Evolutionary conservation across 2,797 vertebrate species (phyloP), one percentile per base, ranked within the genome.

Genomic region (Uromys caudimaculatus): DNA sequence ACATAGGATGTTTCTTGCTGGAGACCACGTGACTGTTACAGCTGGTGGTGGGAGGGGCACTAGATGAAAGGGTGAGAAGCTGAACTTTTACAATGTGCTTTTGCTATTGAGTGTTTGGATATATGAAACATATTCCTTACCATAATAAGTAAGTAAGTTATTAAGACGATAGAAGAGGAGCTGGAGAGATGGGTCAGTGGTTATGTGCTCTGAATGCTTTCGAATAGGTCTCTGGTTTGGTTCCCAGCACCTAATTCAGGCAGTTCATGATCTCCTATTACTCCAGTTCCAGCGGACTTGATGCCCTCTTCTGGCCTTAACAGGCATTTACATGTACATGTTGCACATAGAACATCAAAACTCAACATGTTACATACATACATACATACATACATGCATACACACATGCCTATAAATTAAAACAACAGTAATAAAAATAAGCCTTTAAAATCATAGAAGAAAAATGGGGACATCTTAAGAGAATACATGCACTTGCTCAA

Each of bases 101-200:
- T 82, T 78, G 23, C 32, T n/a, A 93, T 90, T 44, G 38, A 83
- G 0, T 29, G 54, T 84, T 83, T 81, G 73, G 38, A 50, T 52
- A 50, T 44, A 38, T 93, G 56, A 79, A 94, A 56, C 79, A 38
- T 89, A 12, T 78, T 90, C 19, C n/a, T 93, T 75, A 89, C 67
- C 75, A 6, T 54, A 75, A 29, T 29, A 85, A 87, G 71, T 47
- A 67, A 71, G 21, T 16, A 50, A 19, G 41, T 76, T 64, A 54
- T 47, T 50, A 64, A 47, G 94, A n/a, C 24, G 16, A 14, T 1
- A 19, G 29, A 58, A 58, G 32, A 77, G 13, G 23, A 3, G 3
- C 38, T 83, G 16, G 56, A 44, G 54, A 41, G 23, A 82, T 82
- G 23, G 23, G 19, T 85, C 82, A 50, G 29, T n/a, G 19, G 29